Base-by-base conservation (phyloP, 2,888 invertebrate genomes). In the Tetropium fuscum region DNA sequence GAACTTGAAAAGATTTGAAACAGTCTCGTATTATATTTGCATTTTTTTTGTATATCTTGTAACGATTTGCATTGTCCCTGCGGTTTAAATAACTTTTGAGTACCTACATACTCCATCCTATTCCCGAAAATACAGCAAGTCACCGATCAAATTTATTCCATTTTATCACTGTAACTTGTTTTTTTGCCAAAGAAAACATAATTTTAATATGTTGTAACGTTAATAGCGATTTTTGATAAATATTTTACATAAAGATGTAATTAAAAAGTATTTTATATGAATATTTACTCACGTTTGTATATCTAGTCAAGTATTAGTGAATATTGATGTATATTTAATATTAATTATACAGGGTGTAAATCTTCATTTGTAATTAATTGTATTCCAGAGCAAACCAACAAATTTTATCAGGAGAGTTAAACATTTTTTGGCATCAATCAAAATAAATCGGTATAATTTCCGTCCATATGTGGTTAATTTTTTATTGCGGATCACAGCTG, bases 261-360 rank as follows among this genome's bases (percentile, higher is more conserved):
- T 58, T 44, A 36, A 60, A 60, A 67, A 60, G 60, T 69, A 69
- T 69, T 69, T 69, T 69, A 62, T 69, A 69, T 66, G 62, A 40
- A 69, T 69, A 67, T 69, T 69, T 69, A 69, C 69, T 67, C 61
- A 61, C 53, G 58, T 64, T 64, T 64, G 62, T 69, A 65, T 66
- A 63, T 69, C 69, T 69, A 69, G 69, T 69, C 69, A 69, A 36
- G 56, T 60, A 32, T 51, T 51, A 64, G 60, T 36, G 16, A 58
- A 55, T 55, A 48, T 58, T 53, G 60, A 47, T 53, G 58, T 58
- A 53, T 36, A 43, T 58, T 48, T 53, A 30, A 40, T 44, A 53
- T 57, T 59, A 18, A 27, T 22, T 38, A 49, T 60, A 55, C 62
- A 58, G 55, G 55, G 53, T 58, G 55, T 38, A 44, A 20, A 16